phyloP scores from a whole-genome alignment of 35 echinoderm and acorn worm species.

The Heliocidaris erythrogramma region DNA sequence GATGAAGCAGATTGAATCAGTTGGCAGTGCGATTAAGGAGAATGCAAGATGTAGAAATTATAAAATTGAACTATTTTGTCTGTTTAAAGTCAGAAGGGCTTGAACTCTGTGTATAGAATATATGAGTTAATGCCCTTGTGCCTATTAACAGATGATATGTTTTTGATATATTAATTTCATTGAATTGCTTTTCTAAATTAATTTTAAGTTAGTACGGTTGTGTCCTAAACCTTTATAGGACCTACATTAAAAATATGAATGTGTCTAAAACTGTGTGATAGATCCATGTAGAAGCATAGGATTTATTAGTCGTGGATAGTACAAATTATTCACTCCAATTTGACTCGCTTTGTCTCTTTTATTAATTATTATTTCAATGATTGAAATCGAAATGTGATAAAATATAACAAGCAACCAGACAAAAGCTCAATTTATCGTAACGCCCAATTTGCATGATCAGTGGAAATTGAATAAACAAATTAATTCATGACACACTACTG shows the following conservation, averaged over 20 bases:
- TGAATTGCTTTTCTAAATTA: too few relatives aligned
- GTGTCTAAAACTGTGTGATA: background rate
- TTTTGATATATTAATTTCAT: too few relatives aligned
- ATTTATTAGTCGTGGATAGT: background rate
- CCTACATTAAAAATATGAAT: too few relatives aligned
- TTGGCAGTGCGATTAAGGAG: background rate
- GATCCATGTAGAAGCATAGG: background rate
- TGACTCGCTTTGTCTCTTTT: background rate
- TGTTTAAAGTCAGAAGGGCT: too few relatives aligned
- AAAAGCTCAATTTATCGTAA: background rate
- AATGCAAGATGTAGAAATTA: background rate
- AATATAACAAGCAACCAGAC: background rate
- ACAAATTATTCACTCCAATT: background rate
- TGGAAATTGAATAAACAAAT: slow-evolving; percentile 19
- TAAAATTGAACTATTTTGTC: too few relatives aligned
- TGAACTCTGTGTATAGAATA: too few relatives aligned
- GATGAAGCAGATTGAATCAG: background rate
- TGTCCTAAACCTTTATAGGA: too few relatives aligned
- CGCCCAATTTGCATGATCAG: background rate
- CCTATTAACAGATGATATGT: too few relatives aligned
- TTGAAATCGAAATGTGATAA: background rate
- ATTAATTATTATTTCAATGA: background rate
- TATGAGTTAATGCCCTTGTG: too few relatives aligned
- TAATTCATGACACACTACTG: background rate
- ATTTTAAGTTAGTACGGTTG: too few relatives aligned